These are phyloP conservation scores for Carlito syrichta DNA, from an alignment of 2,113 vertebrate species.

Conservation along the genomic window DNA sequence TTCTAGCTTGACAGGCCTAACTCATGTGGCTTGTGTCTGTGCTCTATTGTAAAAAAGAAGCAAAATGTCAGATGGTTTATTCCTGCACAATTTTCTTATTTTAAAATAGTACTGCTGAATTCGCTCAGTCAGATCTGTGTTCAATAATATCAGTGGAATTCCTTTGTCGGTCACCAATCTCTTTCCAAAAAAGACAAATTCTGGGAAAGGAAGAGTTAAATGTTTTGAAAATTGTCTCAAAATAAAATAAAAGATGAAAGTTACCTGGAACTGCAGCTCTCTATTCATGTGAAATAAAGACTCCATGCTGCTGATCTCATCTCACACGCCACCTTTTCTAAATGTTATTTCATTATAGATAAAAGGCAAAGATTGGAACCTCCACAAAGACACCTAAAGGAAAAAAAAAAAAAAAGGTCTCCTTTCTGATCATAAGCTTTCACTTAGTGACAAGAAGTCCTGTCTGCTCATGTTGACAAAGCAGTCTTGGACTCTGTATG, in stretches of 20 bases:
- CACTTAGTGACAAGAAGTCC: slow-evolving; percentile 22
- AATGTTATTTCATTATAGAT: slow-evolving; percentile 54
- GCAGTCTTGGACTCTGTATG: background rate
- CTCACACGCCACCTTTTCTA: slow-evolving; percentile 5
- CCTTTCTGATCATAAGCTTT: slow-evolving; percentile 64
- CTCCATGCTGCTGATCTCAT: slow-evolving; percentile 55
- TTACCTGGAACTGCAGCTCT: slow-evolving; percentile 63
- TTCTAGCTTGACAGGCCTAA: slow-evolving; percentile 68
- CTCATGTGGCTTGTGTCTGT: slow-evolving; percentile 80
- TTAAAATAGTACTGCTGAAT: slow-evolving; percentile 76
- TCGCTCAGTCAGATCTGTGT: slow-evolving; percentile 77
- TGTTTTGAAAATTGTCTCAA: slow-evolving; percentile 80
- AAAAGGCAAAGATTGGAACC: slow-evolving; percentile 58
- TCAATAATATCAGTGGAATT: slow-evolving; percentile 77
- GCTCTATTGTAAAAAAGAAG: slow-evolving; percentile 78
- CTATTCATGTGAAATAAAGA: slow-evolving; percentile 65
- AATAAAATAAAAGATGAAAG: slow-evolving; percentile 68
- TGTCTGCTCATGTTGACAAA: slow-evolving; percentile 56
- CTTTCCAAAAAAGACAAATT: slow-evolving; percentile 69
- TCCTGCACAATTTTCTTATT: slow-evolving; percentile 83
- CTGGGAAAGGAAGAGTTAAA: slow-evolving; percentile 78
- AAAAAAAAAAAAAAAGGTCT: slow-evolving; percentile 60
- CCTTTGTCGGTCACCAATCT: slow-evolving; percentile 46
- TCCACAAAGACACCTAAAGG: slow-evolving; percentile 54
- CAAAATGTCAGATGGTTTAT: slow-evolving; percentile 83